Evolutionary conservation across 2,113 vertebrate genomes (phyloP).

Genomic region (Nettapus auritus): DNA sequence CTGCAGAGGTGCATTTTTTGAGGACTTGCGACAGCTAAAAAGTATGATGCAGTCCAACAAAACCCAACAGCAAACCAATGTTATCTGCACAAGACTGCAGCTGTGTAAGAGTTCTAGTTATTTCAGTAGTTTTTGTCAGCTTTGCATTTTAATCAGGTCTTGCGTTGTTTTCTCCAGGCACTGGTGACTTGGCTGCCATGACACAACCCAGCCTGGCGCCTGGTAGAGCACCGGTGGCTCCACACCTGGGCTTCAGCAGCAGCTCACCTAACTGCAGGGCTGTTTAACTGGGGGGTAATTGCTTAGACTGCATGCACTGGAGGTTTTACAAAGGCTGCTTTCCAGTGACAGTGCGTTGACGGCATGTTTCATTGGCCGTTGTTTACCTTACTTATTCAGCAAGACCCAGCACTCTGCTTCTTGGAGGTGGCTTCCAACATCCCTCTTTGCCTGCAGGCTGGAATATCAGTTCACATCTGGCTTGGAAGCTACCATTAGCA

Average conservation of each 20-base stretch:
- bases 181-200: neutral
- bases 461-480: neutral
- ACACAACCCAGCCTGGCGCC: neutral
- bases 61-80: neutral
- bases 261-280: neutral
- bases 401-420: neutral
- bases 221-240: neutral
- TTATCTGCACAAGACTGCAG: neutral
- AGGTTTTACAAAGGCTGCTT: neutral
- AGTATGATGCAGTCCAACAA: neutral
- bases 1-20: neutral
- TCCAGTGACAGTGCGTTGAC: neutral
- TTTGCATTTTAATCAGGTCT: neutral
- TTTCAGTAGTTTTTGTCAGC: neutral
- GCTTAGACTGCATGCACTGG: neutral
- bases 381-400: neutral
- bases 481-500: neutral
- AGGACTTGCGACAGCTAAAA: neutral
- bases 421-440: neutral
- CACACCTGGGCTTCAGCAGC: neutral
- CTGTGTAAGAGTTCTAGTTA: neutral
- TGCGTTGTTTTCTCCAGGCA: neutral
- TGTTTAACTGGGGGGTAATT: neutral
- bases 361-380: neutral
- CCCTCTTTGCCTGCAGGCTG: slow-evolving; percentile 20